These are phyloP conservation scores for Aphis craccivora DNA, from an alignment of 1,140 invertebrate genomes.

Conservation along the genomic window DNA sequence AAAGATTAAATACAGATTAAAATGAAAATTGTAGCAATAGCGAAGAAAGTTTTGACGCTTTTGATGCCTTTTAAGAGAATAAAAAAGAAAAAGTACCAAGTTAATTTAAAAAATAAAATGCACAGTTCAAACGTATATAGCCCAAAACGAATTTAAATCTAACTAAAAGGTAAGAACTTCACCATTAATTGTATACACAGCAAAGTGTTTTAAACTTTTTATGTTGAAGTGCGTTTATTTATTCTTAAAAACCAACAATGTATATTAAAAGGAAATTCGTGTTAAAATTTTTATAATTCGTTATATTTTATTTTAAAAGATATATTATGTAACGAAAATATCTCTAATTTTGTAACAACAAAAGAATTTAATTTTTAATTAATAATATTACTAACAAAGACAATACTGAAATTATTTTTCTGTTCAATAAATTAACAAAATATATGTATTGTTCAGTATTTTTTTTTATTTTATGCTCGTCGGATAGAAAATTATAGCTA, in stretches of 20 bases:
- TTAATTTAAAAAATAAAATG: neutral
- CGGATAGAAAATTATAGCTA: neutral
- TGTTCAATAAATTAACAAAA: neutral
- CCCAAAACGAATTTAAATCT: constrained; percentile 8
- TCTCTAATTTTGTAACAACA: neutral
- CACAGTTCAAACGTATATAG: neutral
- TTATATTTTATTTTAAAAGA: neutral
- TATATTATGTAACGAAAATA: neutral
- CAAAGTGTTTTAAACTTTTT: constrained; percentile 18
- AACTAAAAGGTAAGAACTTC: neutral
- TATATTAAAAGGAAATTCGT: constrained; percentile 5
- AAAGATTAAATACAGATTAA: constrained; percentile 3
- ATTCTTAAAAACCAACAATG: constrained; percentile 10
- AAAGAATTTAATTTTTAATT: neutral
- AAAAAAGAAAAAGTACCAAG: neutral
- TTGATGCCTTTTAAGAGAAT: neutral
- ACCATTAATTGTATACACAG: neutral
- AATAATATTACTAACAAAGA: neutral
- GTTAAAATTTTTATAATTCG: neutral
- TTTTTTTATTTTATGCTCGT: neutral
- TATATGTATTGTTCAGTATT: neutral
- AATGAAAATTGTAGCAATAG: neutral
- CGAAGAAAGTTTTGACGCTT: neutral
- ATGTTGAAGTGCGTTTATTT: neutral
- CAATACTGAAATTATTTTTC: neutral